phyloP scores from a whole-genome alignment of 2,888 invertebrate species.

The Aleiodes leptofemur region DNA sequence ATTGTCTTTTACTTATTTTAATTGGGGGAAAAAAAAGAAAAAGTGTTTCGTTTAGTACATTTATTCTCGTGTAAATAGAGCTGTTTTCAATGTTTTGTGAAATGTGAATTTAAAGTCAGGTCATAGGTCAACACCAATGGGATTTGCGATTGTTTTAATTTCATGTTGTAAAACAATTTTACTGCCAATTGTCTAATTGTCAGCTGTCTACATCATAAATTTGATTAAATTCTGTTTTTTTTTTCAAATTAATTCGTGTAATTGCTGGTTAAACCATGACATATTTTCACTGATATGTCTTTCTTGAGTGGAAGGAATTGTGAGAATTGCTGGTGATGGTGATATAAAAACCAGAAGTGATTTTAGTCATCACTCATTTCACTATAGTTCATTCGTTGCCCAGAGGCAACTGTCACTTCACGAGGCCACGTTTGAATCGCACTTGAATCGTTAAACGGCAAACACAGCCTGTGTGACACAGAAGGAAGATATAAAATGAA shows the following conservation, averaged over 20 bases:
- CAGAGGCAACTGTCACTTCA: conserved; percentile 26
- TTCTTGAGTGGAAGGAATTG: no score
- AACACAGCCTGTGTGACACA: background rate
- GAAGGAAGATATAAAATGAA: conserved; percentile 2
- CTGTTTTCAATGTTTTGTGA: background rate
- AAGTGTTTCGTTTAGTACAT: background rate
- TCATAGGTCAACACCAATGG: conserved; percentile 51
- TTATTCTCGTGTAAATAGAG: background rate
- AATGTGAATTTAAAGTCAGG: conserved; percentile 50
- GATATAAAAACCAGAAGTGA: conserved; percentile 5
- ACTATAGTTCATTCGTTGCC: conserved; percentile 17
- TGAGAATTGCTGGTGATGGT: no score
- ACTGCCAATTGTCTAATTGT: background rate
- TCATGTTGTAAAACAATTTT: conserved; percentile 5
- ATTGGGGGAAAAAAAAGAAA: background rate
- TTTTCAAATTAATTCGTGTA: no score
- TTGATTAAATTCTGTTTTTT: background rate
- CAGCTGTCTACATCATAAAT: no score
- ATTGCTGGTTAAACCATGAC: no score
- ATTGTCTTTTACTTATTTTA: background rate
- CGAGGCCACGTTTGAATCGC: conserved; percentile 19
- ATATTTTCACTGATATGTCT: background rate
- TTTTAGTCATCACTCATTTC: conserved; percentile 15
- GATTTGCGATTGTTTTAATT: conserved; percentile 38
- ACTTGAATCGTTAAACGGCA: background rate